These are phyloP conservation scores for Rutpela maculata DNA, from an alignment of 2,888 invertebrate genomes.

Conservation along the genomic window DNA sequence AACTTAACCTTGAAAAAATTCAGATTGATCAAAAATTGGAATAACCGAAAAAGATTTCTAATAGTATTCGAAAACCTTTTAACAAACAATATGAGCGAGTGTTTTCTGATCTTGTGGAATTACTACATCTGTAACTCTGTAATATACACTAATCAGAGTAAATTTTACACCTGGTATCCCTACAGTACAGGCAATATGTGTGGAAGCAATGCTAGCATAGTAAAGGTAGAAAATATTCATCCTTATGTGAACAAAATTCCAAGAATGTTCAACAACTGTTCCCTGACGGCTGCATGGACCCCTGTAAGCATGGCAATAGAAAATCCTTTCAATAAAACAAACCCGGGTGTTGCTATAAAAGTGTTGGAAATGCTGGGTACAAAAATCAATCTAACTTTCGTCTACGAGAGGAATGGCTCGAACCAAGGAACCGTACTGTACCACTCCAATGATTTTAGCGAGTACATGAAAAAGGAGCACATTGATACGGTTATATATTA, in stretches of 20 bases:
- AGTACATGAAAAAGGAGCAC: neutral
- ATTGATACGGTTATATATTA: neutral
- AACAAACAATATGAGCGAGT: neutral
- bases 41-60: neutral
- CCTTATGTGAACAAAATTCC: neutral
- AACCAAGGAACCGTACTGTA: too few relatives aligned
- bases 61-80: neutral
- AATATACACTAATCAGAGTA: neutral
- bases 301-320: neutral
- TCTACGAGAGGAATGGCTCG: too few relatives aligned
- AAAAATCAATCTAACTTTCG: too few relatives aligned
- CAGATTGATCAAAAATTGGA: neutral
- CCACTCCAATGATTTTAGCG: neutral
- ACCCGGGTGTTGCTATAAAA: neutral
- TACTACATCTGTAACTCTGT: neutral
- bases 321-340: constrained; percentile 8
- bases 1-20: neutral
- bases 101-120: neutral
- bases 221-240: neutral
- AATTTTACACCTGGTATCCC: constrained; percentile 4
- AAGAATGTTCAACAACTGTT: neutral
- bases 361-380: neutral
- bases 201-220: neutral
- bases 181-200: neutral
- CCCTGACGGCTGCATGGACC: neutral